Evolutionary conservation across 1,140 invertebrate genomes (phyloP).

Genomic region (Choristoneura fumiferana): DNA sequence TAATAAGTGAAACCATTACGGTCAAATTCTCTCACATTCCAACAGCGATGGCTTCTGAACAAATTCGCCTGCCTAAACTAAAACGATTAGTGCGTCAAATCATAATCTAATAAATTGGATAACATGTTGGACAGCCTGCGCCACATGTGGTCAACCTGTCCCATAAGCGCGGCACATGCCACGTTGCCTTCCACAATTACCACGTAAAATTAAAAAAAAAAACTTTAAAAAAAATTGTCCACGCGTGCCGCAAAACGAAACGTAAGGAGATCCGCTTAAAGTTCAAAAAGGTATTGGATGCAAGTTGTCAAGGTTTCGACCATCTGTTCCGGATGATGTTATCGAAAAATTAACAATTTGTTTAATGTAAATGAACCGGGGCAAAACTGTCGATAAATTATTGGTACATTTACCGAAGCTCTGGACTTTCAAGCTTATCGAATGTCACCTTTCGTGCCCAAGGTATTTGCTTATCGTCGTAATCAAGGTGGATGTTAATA

Average conservation of each 20-base stretch:
- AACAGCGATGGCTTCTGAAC: neutral
- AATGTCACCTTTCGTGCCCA: conserved; percentile 69
- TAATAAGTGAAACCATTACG: no score
- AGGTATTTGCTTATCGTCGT: conserved; percentile 63
- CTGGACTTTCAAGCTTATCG: conserved; percentile 61
- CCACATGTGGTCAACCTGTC: conserved; percentile 77
- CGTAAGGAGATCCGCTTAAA: conserved; percentile 23
- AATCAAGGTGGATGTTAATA: conserved; percentile 59
- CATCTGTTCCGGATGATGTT: conserved; percentile 76
- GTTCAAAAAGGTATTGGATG: conserved; percentile 22
- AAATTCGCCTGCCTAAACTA: neutral
- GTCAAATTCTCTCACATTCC: no score
- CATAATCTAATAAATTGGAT: conserved; percentile 63
- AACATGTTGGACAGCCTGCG: conserved; percentile 65
- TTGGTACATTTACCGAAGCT: conserved; percentile 61
- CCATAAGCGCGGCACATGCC: conserved; percentile 73
- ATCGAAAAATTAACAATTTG: conserved; percentile 78
- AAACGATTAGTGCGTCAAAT: conserved; percentile 61
- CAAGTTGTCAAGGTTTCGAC: conserved; percentile 34
- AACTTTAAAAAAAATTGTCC: conserved; percentile 36
- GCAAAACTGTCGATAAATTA: conserved; percentile 71
- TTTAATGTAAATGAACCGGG: conserved; percentile 76
- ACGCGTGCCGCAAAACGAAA: conserved; percentile 11
- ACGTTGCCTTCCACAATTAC: conserved; percentile 64
- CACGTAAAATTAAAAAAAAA: conserved; percentile 55